Percentiles rank a stretch among this genome's conserved stretches.
Evolutionary conservation across 2,888 invertebrate species (phyloP).

Genomic region (Chymomyza amoena): DNA sequence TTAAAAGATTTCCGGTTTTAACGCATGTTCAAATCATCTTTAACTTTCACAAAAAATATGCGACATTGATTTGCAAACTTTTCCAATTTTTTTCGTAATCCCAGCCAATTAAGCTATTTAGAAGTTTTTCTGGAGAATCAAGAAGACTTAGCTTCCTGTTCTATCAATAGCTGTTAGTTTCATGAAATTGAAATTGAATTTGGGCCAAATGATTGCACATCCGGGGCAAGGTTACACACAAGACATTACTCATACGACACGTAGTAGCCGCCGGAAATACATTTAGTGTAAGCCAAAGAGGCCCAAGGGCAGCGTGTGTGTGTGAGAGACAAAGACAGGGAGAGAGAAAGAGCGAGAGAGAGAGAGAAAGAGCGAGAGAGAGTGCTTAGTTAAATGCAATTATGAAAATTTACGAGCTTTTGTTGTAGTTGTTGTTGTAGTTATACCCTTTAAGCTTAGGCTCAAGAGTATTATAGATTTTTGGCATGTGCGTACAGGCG

Average conservation of each 20-base stretch:
- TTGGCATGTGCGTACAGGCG: background rate
- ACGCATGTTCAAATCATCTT: background rate
- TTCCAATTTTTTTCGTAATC: background rate
- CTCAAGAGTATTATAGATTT: background rate
- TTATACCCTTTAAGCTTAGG: too few relatives aligned
- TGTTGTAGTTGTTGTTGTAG: conserved; percentile 41
- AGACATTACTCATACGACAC: conserved; percentile 70
- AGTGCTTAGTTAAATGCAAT: conserved; percentile 51
- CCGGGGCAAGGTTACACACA: conserved; percentile 62
- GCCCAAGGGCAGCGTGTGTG: conserved; percentile 32
- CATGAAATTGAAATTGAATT: conserved; percentile 72
- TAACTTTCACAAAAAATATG: conserved; percentile 1
- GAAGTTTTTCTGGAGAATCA: background rate
- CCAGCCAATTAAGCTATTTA: too few relatives aligned
- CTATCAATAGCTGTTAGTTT: conserved; percentile 49
- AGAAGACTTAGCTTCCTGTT: background rate
- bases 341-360: background rate
- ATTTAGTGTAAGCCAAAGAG: conserved; percentile 59
- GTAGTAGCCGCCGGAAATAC: conserved; percentile 63
- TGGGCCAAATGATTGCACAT: conserved; percentile 70
- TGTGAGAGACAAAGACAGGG: background rate
- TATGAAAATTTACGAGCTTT: conserved; percentile 72
- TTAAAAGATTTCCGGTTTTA: too few relatives aligned
- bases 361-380: too few relatives aligned
- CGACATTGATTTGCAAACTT: conserved; percentile 1